Evolutionary conservation across 2,888 invertebrate species (phyloP), one percentile per base, ranked within the genome.

Genomic region (Trilocha varians): DNA sequence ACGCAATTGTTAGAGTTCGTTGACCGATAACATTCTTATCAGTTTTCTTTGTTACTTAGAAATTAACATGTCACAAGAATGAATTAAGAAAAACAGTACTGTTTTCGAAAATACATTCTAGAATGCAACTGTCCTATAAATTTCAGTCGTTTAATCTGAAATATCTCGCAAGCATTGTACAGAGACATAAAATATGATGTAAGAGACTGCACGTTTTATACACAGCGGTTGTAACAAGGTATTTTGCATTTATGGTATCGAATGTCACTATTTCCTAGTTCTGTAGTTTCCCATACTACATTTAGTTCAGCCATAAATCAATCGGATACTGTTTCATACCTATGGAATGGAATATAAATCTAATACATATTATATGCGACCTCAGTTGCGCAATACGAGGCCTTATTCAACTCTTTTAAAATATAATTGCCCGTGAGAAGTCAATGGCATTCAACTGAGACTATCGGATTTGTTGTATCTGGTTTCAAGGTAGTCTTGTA

Each of bases 11-110:
- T 57, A 37, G 53, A 75, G 79, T 73, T 79, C 78, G 53, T 60
- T 73, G 77, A 42, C 72, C 78, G 82, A 83, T 82, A 79, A 67
- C 63, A 47, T 52, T 59, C 71, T 78, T 83, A 80, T 82, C 82
- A 70, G 63, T 60, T 66, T 75, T 78, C 74, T 75, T 78, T 71
- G 58, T 65, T 62, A 60, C 53, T 55, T 59, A 60, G 58, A 65
- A 76, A 76, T 55, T 49, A 62, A 67, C 63, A 46, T 62, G 57
- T 58, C 60, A 62, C 59, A 66, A 70, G 61, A 67, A 71, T 70
- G 70, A 75, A 76, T 74, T 72, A 67, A 59, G 53, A 45, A 48
- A 46, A 59, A 46, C 60, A 61, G 50, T 67, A 67, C 62, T 61
- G 40, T 44, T 13, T 3, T 25, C 25, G 25, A 25, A 11, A 25